Evolutionary conservation across 1,140 invertebrate species (phyloP).

Genomic region (Andricus grossulariae): DNA sequence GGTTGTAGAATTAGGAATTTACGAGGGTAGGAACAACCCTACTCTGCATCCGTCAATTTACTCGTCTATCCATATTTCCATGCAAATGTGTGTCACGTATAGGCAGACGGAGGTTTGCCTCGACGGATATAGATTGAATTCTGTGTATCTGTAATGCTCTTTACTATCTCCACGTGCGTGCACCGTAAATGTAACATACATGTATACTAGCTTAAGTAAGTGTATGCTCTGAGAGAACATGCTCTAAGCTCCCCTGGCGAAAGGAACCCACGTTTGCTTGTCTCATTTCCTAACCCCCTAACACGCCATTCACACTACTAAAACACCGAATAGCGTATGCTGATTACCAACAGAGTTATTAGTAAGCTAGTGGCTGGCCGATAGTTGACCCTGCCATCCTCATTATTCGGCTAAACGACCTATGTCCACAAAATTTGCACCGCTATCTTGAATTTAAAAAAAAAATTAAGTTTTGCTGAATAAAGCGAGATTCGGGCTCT

Average conservation of each 20-base stretch:
- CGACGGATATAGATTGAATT: constrained; percentile 46
- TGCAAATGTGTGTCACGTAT: constrained; percentile 7
- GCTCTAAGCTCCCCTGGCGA: constrained; percentile 44
- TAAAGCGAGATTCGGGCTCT: too few relatives aligned
- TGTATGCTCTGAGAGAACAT: constrained; percentile 48
- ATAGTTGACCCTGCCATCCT: constrained; percentile 57
- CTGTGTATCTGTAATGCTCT: constrained; percentile 54
- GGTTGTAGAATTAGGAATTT: neutral
- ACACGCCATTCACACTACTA: constrained; percentile 62
- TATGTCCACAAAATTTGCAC: neutral
- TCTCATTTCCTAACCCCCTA: constrained; percentile 55
- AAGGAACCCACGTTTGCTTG: constrained; percentile 52
- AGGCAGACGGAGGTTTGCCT: constrained; percentile 12
- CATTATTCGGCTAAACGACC: constrained; percentile 58
- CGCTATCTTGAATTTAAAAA: too few relatives aligned
- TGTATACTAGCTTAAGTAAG: constrained; percentile 52
- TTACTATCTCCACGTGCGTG: constrained; percentile 55
- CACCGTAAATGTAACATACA: constrained; percentile 54
- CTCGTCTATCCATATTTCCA: constrained; percentile 28
- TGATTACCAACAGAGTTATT: constrained; percentile 59
- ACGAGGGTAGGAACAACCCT: constrained; percentile 20
- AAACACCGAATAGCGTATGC: constrained; percentile 58
- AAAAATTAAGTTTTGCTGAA: too few relatives aligned
- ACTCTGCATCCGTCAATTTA: constrained; percentile 23
- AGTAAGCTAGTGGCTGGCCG: constrained; percentile 61